Percentiles rank a stretch among this genome's conserved stretches.
phyloP scores from a whole-genome alignment of 2,888 invertebrate genomes.

The Drosophila ezoana region DNA sequence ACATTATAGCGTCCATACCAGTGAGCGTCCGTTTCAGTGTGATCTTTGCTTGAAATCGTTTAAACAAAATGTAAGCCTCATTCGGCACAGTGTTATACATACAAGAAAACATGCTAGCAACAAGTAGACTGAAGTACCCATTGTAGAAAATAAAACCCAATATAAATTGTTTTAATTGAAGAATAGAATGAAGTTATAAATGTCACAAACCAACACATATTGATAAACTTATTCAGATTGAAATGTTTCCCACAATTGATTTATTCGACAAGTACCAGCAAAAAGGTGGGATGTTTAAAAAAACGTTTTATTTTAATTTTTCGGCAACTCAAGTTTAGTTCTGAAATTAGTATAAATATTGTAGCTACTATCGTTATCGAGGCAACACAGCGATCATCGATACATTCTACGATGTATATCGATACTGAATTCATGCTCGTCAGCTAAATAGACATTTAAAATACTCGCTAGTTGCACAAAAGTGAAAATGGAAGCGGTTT shows the following conservation, averaged over 20 bases:
- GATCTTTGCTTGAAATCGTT: background rate
- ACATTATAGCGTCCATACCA: background rate
- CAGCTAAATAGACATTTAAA: background rate
- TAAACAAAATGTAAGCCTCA: background rate
- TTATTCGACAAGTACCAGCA: too few relatives aligned
- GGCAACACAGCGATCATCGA: background rate
- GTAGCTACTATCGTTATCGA: too few relatives aligned
- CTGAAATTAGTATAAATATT: too few relatives aligned
- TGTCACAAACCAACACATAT: too few relatives aligned
- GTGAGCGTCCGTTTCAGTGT: background rate
- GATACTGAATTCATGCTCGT: too few relatives aligned
- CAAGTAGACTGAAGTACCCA: background rate
- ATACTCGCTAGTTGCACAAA: background rate
- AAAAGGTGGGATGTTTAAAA: too few relatives aligned
- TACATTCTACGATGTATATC: background rate
- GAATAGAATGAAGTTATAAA: background rate
- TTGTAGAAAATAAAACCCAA: background rate
- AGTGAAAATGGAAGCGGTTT: slow-evolving; percentile 17
- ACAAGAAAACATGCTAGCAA: background rate
- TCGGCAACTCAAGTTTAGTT: too few relatives aligned
- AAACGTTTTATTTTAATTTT: too few relatives aligned
- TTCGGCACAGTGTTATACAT: background rate
- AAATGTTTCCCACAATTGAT: too few relatives aligned
- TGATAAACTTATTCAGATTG: too few relatives aligned
- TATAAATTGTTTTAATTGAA: background rate